Conservation (phyloP, 2,888 invertebrate species). For the Hesperia comma region DNA sequence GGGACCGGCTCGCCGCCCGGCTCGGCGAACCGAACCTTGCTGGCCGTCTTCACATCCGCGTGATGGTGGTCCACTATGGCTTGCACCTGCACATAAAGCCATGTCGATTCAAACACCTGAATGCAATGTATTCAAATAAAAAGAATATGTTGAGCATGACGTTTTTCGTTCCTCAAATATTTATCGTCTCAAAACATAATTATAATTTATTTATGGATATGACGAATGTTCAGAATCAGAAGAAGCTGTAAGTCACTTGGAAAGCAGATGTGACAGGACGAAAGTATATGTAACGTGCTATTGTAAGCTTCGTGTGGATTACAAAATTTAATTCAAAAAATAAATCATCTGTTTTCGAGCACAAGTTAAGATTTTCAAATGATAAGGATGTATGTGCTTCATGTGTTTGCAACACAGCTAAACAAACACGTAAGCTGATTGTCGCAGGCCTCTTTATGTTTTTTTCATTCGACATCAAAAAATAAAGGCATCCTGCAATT, state of each 20-base stretch:
- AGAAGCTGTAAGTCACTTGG: not conserved
- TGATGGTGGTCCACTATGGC: conserved; percentile 96
- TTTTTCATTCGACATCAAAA: too few species aligned
- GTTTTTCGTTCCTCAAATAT: not conserved
- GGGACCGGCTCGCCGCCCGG: conserved; percentile 75
- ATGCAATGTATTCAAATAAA: too few species aligned
- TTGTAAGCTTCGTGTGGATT: conserved; percentile 9
- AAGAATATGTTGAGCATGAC: too few species aligned
- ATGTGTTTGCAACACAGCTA: not conserved
- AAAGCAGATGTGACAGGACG: not conserved
- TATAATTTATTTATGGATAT: not conserved
- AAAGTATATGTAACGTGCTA: not conserved
- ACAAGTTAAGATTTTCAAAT: not conserved
- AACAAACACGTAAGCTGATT: not conserved
- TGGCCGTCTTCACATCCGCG: conserved; percentile 90
- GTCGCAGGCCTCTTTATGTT: not conserved
- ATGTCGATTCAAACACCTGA: not conserved
- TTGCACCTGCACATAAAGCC: conserved; percentile 88
- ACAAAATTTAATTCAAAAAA: too few species aligned
- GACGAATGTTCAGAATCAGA: not conserved
- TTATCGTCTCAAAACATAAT: too few species aligned
- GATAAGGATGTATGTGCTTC: not conserved
- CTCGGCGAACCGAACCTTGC: conserved; percentile 95
- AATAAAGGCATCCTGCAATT: not conserved
- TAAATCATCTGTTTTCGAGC: not conserved